Conservation (phyloP, 2,888 invertebrate genomes). For the Sclerodermus sp. region DNA sequence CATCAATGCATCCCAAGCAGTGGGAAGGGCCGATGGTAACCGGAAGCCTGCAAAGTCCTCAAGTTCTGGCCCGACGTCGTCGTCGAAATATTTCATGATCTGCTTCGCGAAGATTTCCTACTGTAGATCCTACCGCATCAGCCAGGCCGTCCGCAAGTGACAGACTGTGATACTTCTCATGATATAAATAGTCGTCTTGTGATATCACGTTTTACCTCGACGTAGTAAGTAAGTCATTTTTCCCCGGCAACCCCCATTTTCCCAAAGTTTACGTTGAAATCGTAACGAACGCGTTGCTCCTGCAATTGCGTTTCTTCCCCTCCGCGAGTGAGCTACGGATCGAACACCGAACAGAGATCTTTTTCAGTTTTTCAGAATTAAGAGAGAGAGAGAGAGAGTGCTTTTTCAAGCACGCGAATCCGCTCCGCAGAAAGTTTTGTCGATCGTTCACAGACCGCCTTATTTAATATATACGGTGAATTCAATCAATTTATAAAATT, state of each 20-base stretch:
- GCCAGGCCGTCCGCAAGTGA: constrained; percentile 7
- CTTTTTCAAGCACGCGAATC: too few relatives aligned
- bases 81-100: constrained; percentile 36
- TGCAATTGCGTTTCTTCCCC: too few relatives aligned
- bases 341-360: too few relatives aligned
- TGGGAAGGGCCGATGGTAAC: constrained; percentile 31
- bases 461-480: too few relatives aligned
- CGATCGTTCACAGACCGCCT: too few relatives aligned
- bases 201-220: constrained; percentile 36
- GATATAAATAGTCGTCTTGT: constrained; percentile 32
- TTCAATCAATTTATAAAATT: too few relatives aligned
- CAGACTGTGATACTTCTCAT: constrained; percentile 39
- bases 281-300: too few relatives aligned
- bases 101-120: constrained; percentile 8
- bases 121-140: not conserved
- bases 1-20: constrained; percentile 38
- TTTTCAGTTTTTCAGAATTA: too few relatives aligned
- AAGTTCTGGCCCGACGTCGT: constrained; percentile 22
- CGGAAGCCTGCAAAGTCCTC: constrained; percentile 26
- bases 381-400: too few relatives aligned
- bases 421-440: too few relatives aligned
- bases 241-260: not conserved
- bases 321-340: too few relatives aligned
- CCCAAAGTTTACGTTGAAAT: too few relatives aligned
- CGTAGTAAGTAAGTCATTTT: constrained; percentile 39